Percentiles rank a stretch among this genome's conserved stretches.
These are phyloP conservation scores for Sebastes matsubarae DNA, from an alignment of 2,797 vertebrate species.

Conservation along the genomic window DNA sequence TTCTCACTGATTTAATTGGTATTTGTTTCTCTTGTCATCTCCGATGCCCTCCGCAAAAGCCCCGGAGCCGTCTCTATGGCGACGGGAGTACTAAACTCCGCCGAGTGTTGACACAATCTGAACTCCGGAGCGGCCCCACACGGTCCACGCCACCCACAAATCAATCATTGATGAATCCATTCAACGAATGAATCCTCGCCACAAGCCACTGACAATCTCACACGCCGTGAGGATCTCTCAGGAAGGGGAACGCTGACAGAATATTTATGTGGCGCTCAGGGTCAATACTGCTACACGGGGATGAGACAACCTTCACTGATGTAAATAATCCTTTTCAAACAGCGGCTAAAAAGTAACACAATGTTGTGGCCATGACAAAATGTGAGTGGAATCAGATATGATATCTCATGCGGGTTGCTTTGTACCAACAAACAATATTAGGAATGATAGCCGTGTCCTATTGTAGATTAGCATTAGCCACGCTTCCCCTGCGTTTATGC, in stretches of 20 bases:
- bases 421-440: conserved; percentile 32
- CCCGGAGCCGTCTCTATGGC: conserved; percentile 33
- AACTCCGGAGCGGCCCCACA: not conserved
- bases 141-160: conserved; percentile 24
- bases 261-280: conserved; percentile 38
- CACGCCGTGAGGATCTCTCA: conserved; percentile 31
- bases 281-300: conserved; percentile 11
- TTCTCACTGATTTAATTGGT: conserved; percentile 51
- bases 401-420: conserved; percentile 34
- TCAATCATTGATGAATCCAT: conserved; percentile 55
- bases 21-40: conserved; percentile 53
- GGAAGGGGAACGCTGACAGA: conserved; percentile 14
- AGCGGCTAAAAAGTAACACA: conserved; percentile 6
- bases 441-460: conserved; percentile 28
- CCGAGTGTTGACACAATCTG: conserved; percentile 13
- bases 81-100: conserved; percentile 19
- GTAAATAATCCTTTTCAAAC: conserved; percentile 49
- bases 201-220: not conserved
- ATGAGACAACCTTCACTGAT: conserved; percentile 29
- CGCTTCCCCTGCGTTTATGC: conserved; percentile 27
- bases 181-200: conserved; percentile 38
- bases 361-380: conserved; percentile 22
- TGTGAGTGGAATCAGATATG: conserved; percentile 26
- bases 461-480: conserved; percentile 55
- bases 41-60: conserved; percentile 1